Evolutionary conservation across 2,888 invertebrate species (phyloP), one percentile per base, ranked within the genome.

Genomic region (Xanthia icteritia): DNA sequence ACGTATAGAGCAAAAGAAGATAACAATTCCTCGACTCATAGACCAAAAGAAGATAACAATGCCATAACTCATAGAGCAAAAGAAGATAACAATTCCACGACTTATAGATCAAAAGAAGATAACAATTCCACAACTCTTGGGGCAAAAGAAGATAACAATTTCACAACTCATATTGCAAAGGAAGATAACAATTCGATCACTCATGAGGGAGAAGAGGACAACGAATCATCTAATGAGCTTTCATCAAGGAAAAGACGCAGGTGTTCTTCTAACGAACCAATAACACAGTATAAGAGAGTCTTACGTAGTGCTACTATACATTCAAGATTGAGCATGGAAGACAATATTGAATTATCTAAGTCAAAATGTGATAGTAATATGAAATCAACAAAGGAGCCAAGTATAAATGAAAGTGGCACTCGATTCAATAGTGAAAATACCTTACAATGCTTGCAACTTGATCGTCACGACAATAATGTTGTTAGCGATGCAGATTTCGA

Each of bases 301-400:
- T 86, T 94, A 81, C 92, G 93, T 61, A 94, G 93, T 87, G 89
- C 92, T 48, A 82, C 70, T 75, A 13, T 61, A 54, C 54, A 74
- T 48, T 20, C 48, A 27, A 72, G 66, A 69, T 58, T 72, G 27
- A 79, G 81, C 51, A 45, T n/a, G 0, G 86, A 85, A 58, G 76
- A 82, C 1, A 76, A 78, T 71, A 71, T 27, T 67, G 70, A 68
- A 78, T 20, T 27, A 61, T 39, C 61, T 4, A 64, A 67, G 45
- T 45, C 17, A 72, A 64, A 61, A n/a, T 20, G 5, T 65, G 63
- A 71, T 69, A 71, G 20, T 63, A 66, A 79, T 63, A 64, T 1
- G 27, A 71, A 67, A 56, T 61, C 63, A 56, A 42, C n/a, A 65
- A 67, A 23, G 17, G 20, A 0, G 42, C 39, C 39, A 61, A 65